Base-by-base conservation (phyloP, 2,113 vertebrate species). In the Chauna torquata region DNA sequence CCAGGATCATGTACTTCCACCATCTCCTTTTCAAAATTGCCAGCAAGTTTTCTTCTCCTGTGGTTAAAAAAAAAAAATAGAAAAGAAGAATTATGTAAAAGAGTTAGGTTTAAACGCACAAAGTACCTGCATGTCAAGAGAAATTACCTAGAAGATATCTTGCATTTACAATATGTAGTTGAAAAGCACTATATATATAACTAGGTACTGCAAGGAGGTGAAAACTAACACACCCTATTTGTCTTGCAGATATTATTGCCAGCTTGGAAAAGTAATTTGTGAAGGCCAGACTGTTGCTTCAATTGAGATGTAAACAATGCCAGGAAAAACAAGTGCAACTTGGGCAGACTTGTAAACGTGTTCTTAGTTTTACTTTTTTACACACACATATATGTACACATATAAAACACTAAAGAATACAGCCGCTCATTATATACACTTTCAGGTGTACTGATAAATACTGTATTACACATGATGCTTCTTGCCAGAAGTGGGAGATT, bases 1-100 rank as follows among this genome's bases (percentile, higher is more conserved):
- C 99, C 96, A 99, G 98, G 96, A 99, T 99, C 99, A 99, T 99
- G 92, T 99, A 99, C 85, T 99, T 99, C 99, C 99, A 99, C 99
- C 99, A 99, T 97, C 99, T 98, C 94, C 99, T 98, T 96, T 99
- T 99, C 97, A 99, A 98, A 96, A 99, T 99, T 79, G 99, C 99
- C 98, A 99, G 95, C 76, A 99, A 96, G 92, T 99, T 99, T 96
- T 99, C 99, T 97, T 99, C 99, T 91, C 99, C 99, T 99, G 97
- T 54, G 57, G 86, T 80, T 65, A 42, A 65, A 96, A 64, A 14
- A 94, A 92, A 84, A 65, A 14, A 94, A 92, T 50, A 9, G 96
- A 70, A 58, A 97, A 93, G 16, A 97, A 82, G n/a, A 86, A 71
- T 86, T 70, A 90, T 32, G 38, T 72, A 85, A 83, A 75, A 90